These are phyloP conservation scores for Troides aeacus DNA, from an alignment of 2,888 invertebrate species.

Conservation along the genomic window DNA sequence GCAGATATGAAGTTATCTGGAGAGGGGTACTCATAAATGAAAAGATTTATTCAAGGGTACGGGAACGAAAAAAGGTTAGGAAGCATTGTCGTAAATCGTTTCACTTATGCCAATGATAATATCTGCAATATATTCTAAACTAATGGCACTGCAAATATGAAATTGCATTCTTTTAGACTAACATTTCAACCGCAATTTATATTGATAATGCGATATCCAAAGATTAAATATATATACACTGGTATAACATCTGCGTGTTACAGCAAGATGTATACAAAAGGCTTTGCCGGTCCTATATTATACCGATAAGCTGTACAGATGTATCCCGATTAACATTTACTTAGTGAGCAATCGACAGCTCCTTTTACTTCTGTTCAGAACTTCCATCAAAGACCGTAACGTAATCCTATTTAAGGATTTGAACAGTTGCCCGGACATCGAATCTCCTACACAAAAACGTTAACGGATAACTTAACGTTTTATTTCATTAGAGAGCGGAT, in stretches of 20 bases:
- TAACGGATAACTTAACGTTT: neutral
- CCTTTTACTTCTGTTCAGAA: neutral
- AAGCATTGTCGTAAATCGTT: no score
- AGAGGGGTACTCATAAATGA: no score
- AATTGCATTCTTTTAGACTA: no score
- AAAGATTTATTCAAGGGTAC: no score
- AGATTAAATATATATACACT: no score
- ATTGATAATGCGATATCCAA: no score
- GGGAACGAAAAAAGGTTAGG: no score
- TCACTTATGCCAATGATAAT: no score
- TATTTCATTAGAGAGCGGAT: neutral
- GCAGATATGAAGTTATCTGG: no score
- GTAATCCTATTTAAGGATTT: constrained; percentile 22
- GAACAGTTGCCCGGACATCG: neutral
- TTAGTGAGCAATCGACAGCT: neutral
- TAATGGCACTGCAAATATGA: no score
- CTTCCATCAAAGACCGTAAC: constrained; percentile 4
- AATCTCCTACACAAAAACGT: constrained; percentile 1
- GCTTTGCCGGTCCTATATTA: neutral
- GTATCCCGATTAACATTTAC: constrained; percentile 1
- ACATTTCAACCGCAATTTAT: no score
- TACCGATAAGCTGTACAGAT: neutral
- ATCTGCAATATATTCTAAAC: no score
- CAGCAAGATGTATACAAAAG: neutral
- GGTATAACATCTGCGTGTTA: neutral